These are phyloP conservation scores for Lordiphosa fenestrarum DNA, from an alignment of 2,888 invertebrate genomes.

Conservation along the genomic window DNA sequence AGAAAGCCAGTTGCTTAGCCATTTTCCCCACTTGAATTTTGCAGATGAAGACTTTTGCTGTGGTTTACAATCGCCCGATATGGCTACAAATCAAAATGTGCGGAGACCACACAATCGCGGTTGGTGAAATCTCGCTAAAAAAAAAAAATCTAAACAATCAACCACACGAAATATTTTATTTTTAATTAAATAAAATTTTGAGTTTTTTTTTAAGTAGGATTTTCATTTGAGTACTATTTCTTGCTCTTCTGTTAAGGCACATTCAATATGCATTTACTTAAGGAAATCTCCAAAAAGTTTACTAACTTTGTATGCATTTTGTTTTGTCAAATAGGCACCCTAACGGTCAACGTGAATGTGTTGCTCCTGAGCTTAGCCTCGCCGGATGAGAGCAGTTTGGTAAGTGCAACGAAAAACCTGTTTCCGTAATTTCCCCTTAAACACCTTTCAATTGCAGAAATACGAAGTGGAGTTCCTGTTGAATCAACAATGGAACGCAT, in stretches of 20 bases:
- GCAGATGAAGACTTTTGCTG: constrained; percentile 95
- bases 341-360: constrained; percentile 96
- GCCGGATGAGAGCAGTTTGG: constrained; percentile 97
- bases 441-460: constrained; percentile 85
- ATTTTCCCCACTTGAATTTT: constrained; percentile 71
- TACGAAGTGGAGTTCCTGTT: constrained; percentile 97
- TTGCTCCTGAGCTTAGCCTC: constrained; percentile 95
- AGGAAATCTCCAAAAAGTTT: not conserved
- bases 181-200: constrained; percentile 6
- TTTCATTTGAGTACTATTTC: constrained; percentile 1
- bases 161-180: not conserved
- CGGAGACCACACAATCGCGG: constrained; percentile 80
- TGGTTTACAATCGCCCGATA: constrained; percentile 90
- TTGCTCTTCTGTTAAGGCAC: not conserved
- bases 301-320: not conserved
- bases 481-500: constrained; percentile 96
- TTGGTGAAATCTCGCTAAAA: constrained; percentile 62
- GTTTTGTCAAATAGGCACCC: constrained; percentile 85
- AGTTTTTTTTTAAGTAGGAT: constrained; percentile 3
- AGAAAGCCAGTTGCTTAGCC: no score
- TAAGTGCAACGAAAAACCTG: constrained; percentile 82
- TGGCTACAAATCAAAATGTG: constrained; percentile 85
- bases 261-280: not conserved
- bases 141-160: constrained; percentile 2
- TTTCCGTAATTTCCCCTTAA: not conserved